Evolutionary conservation across 2,888 invertebrate genomes (phyloP).

Genomic region (Ariolimax columbianus): DNA sequence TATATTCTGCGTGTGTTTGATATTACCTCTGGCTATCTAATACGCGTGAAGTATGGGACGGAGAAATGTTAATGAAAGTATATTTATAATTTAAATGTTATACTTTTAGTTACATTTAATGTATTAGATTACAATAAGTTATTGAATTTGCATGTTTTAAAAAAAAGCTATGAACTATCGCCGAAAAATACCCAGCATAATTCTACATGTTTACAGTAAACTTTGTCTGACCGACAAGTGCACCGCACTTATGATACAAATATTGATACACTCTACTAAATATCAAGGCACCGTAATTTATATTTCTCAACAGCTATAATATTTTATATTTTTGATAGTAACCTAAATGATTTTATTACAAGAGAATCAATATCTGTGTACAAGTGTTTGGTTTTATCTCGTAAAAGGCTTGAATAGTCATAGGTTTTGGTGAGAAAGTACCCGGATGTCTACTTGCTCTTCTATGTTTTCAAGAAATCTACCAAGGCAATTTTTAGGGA

Average conservation of each 20-base stretch:
- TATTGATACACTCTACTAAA: neutral
- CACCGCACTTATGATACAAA: neutral
- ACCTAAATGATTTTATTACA: neutral
- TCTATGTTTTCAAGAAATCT: slow-evolving; percentile 57
- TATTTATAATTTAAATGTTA: too few species aligned
- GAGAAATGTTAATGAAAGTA: too few species aligned
- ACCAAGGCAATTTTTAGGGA: slow-evolving; percentile 52
- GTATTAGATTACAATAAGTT: too few species aligned
- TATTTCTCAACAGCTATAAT: neutral
- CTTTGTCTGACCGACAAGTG: neutral
- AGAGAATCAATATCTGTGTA: neutral
- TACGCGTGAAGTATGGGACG: too few species aligned
- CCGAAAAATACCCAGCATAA: neutral
- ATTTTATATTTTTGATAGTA: neutral
- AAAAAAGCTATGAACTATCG: neutral
- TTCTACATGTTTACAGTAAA: slow-evolving; percentile 34
- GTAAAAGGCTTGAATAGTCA: slow-evolving; percentile 42
- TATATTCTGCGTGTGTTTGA: too few species aligned
- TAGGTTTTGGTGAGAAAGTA: slow-evolving; percentile 45
- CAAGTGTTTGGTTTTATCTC: slow-evolving; percentile 37
- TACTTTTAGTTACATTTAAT: too few species aligned
- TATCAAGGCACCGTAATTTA: neutral
- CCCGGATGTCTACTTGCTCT: slow-evolving; percentile 57
- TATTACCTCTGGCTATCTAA: too few species aligned
- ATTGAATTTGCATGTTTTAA: too few species aligned